phyloP scores from a whole-genome alignment of 2,113 vertebrate species.

The Equus quagga region DNA sequence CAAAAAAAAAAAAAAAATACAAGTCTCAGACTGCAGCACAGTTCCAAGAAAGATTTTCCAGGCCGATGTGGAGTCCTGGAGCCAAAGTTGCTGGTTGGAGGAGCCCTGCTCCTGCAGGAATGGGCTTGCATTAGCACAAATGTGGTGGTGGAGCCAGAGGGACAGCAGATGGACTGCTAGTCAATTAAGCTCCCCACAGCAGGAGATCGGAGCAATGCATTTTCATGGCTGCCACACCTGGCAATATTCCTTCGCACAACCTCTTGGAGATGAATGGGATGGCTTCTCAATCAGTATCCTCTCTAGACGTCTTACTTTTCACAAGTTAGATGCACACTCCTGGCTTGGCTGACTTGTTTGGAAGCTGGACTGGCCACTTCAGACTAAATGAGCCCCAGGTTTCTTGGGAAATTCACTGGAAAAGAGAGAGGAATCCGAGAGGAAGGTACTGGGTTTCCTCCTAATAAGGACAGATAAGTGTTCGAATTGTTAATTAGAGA shows the following conservation, averaged over 20 bases:
- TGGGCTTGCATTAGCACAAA: neutral
- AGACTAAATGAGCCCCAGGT: neutral
- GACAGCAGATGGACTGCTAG: neutral
- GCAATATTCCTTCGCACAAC: neutral
- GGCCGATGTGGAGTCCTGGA: neutral
- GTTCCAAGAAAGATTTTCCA: neutral
- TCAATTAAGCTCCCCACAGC: neutral
- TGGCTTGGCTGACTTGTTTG: conserved; percentile 21
- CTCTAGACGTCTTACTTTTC: conserved; percentile 10
- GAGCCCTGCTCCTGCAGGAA: neutral
- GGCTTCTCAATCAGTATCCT: neutral
- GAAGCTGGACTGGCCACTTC: neutral
- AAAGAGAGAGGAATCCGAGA: neutral
- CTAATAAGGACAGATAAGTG: neutral
- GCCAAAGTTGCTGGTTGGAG: neutral
- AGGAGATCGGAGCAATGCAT: neutral
- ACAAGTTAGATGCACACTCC: neutral
- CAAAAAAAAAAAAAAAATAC: no score
- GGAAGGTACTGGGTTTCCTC: neutral
- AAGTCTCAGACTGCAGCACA: neutral
- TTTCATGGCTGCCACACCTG: neutral
- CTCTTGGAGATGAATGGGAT: neutral
- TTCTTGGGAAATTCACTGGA: neutral
- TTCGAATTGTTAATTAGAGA: conserved; percentile 28
- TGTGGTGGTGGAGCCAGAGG: neutral